A percentile compares a stretch with the other conserved stretches of the same genome.
Evolutionary conservation across 2,888 invertebrate species (phyloP).

Genomic region (Euzetes globulus): DNA sequence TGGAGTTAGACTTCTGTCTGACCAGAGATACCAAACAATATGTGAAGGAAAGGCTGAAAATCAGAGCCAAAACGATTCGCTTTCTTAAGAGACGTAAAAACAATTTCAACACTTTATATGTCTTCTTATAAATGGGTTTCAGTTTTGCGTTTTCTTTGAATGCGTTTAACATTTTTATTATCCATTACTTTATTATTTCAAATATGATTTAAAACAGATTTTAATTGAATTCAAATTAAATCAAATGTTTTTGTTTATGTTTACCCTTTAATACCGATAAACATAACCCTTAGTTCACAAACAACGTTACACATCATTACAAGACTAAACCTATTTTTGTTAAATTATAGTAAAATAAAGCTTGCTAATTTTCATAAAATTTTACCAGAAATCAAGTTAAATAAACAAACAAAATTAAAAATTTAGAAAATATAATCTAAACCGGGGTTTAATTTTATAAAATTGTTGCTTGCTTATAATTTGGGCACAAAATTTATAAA

Average conservation of each 20-base stretch:
- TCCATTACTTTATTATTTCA: not conserved
- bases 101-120: slow-evolving; percentile 24
- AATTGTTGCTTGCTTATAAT: too few species aligned
- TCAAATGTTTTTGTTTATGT: not conserved
- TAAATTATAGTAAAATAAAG: too few species aligned
- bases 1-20: slow-evolving; percentile 30
- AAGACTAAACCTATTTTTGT: too few species aligned
- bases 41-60: slow-evolving; percentile 39
- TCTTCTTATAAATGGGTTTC: not conserved
- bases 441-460: too few species aligned
- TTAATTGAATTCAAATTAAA: not conserved
- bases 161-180: not conserved
- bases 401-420: too few species aligned
- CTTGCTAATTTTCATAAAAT: too few species aligned
- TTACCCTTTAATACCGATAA: too few species aligned
- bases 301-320: too few species aligned
- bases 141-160: not conserved
- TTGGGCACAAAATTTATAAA: too few species aligned
- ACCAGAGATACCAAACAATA: slow-evolving; percentile 39
- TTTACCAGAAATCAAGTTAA: too few species aligned
- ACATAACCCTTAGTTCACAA: too few species aligned
- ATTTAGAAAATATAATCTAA: too few species aligned
- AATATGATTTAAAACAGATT: not conserved
- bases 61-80: slow-evolving; percentile 38
- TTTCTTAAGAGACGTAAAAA: slow-evolving; percentile 38